A percentile compares a stretch with the other conserved stretches of the same genome.
Evolutionary conservation across 2,113 vertebrate species (phyloP).

Genomic region (Vulpes lagopus): DNA sequence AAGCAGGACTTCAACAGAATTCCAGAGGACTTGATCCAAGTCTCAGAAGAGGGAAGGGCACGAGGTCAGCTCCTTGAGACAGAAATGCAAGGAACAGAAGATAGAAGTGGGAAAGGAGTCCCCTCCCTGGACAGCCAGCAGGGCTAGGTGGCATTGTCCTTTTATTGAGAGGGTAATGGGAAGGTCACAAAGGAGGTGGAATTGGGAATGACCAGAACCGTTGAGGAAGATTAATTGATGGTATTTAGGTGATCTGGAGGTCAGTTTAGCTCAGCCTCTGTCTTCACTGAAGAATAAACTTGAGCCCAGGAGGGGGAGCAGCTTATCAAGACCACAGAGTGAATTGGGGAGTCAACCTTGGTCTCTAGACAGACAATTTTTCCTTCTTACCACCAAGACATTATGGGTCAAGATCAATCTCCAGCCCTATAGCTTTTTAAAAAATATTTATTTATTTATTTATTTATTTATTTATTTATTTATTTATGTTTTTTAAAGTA

Average conservation of each 20-base stretch:
- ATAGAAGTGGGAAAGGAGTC: not conserved
- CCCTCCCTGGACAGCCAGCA: not conserved
- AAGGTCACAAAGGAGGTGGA: not conserved
- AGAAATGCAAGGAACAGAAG: not conserved
- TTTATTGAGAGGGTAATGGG: not conserved
- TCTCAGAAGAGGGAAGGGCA: not conserved
- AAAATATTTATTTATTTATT: too few relatives aligned
- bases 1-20: not conserved
- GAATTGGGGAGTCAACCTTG: not conserved
- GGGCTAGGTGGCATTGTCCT: not conserved
- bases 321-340: not conserved
- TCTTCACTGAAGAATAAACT: not conserved
- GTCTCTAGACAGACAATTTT: not conserved
- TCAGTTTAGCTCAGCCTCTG: not conserved
- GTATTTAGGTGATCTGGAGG: not conserved
- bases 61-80: not conserved
- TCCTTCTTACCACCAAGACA: not conserved
- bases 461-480: too few relatives aligned
- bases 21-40: conserved; percentile 1
- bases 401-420: not conserved
- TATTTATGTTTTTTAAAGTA: not conserved
- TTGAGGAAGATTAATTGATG: not conserved
- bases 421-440: not conserved
- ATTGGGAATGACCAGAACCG: not conserved
- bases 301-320: not conserved